A percentile compares a stretch with the other conserved stretches of the same genome.
Conservation (phyloP, 2,113 vertebrate species). For the Gracilinanus agilis region DNA sequence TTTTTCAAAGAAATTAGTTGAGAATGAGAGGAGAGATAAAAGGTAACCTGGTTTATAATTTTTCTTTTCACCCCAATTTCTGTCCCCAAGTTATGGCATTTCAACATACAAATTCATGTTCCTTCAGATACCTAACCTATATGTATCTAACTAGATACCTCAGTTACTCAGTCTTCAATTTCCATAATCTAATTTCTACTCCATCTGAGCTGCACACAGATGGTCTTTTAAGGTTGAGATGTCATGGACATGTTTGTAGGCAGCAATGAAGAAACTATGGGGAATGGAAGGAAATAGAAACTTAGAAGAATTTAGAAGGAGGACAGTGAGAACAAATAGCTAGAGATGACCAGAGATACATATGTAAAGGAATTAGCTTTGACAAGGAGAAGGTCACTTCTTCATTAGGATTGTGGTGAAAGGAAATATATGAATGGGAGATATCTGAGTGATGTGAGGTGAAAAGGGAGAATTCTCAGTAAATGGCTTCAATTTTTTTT, state of each 20-base stretch:
- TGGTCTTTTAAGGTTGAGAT: background rate
- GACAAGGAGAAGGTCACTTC: background rate
- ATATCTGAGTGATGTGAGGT: background rate
- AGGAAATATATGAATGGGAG: background rate
- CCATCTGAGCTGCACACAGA: too few species aligned
- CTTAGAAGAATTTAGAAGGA: background rate
- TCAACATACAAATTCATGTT: too few species aligned
- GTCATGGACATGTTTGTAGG: background rate
- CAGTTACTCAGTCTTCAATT: too few species aligned
- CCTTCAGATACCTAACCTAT: too few species aligned
- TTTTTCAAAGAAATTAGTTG: background rate
- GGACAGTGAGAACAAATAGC: background rate
- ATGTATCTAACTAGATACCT: too few species aligned
- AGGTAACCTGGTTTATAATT: background rate
- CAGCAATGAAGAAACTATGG: background rate
- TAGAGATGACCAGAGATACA: background rate
- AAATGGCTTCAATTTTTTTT: background rate
- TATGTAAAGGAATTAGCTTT: background rate
- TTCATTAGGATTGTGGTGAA: background rate
- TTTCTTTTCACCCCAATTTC: too few species aligned
- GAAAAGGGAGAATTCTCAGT: background rate
- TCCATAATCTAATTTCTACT: too few species aligned
- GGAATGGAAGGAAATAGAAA: background rate
- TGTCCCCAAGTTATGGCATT: too few species aligned
- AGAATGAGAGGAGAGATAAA: background rate